Conservation (phyloP, 2,113 vertebrate genomes). For the Lampris incognitus region DNA sequence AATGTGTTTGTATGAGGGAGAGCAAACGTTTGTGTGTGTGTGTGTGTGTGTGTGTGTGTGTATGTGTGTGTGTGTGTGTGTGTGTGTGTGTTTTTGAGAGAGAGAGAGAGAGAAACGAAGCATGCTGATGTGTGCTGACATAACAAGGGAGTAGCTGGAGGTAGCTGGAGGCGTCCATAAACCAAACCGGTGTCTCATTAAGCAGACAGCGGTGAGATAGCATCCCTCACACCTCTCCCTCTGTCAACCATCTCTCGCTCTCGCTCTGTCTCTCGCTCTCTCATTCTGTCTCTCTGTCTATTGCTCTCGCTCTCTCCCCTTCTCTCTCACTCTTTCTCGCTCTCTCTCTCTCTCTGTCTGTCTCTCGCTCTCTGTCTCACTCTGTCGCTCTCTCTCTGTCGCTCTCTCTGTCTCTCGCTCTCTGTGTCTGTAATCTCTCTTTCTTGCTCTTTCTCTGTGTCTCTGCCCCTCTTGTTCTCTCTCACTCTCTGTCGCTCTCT, state of each 20-base stretch:
- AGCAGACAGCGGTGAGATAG: constrained; percentile 36
- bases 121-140: neutral
- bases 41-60: constrained; percentile 27
- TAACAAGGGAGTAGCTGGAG: constrained; percentile 19
- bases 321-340: constrained; percentile 1
- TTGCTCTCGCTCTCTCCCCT: neutral
- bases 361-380: constrained; percentile 3
- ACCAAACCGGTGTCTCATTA: constrained; percentile 57
- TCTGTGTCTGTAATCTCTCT: no score
- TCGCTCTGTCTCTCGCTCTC: neutral
- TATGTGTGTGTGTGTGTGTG: constrained; percentile 35
- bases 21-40: neutral
- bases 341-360: neutral
- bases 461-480: constrained; percentile 11
- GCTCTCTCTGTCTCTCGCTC: neutral
- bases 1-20: no score
- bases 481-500: neutral
- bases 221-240: constrained; percentile 53
- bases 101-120: no score
- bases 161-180: constrained; percentile 48
- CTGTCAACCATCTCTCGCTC: neutral
- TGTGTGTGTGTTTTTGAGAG: neutral
- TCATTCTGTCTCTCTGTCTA: neutral
- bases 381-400: constrained; percentile 19
- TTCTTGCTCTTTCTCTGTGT: neutral